These are phyloP conservation scores for Eupelmus urozonus DNA, from an alignment of 2,888 invertebrate species.

Conservation along the genomic window DNA sequence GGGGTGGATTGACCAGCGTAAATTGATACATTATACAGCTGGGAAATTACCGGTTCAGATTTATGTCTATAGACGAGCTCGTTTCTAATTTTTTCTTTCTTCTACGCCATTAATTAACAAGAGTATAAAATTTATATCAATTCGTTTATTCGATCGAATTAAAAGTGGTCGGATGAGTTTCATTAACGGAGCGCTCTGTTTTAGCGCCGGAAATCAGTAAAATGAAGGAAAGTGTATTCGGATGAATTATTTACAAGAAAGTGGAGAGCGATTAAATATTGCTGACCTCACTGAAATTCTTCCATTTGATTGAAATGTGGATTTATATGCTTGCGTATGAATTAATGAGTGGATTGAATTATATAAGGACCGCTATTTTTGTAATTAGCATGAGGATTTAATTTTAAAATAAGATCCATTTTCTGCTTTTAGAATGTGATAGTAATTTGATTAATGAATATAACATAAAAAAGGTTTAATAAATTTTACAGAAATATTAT, in stretches of 20 bases:
- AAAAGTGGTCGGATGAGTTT: not conserved
- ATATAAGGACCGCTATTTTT: not conserved
- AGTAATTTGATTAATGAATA: no score
- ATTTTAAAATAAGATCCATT: no score
- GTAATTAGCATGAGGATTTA: no score
- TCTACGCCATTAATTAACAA: constrained; percentile 14
- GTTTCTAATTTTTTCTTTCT: not conserved
- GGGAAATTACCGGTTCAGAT: constrained; percentile 37
- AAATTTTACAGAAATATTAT: no score
- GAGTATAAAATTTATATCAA: constrained; percentile 41
- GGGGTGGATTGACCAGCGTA: not conserved
- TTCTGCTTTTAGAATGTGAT: no score
- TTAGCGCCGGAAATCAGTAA: constrained; percentile 18
- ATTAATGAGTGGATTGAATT: constrained; percentile 2
- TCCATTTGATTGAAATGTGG: not conserved
- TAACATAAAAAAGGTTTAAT: no score
- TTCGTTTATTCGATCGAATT: constrained; percentile 7
- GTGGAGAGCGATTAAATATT: constrained; percentile 21
- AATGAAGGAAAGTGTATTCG: not conserved
- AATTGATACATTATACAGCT: constrained; percentile 42
- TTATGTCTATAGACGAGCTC: constrained; percentile 11
- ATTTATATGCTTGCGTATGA: not conserved
- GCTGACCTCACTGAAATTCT: not conserved
- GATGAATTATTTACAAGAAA: constrained; percentile 23
- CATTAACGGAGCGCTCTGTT: not conserved